These are phyloP conservation scores for Caenorhabditis doughertyi DNA, from an alignment of 2,888 invertebrate genomes.

Conservation along the genomic window DNA sequence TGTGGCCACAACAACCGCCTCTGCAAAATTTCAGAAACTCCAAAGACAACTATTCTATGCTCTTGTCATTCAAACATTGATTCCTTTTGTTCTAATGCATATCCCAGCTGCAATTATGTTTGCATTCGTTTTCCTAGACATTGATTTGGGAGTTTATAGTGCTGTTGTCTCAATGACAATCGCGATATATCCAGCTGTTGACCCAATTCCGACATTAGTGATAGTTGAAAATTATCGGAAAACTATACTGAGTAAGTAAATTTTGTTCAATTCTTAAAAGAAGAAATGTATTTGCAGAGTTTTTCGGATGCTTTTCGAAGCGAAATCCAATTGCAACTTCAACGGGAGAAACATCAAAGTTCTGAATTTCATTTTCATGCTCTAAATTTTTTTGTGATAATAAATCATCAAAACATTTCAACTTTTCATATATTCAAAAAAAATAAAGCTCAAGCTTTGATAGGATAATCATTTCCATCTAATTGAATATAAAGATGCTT, in stretches of 20 bases:
- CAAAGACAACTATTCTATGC: slow-evolving; percentile 48
- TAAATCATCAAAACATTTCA: neutral
- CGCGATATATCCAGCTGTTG: slow-evolving; percentile 43
- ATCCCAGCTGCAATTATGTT: slow-evolving; percentile 46
- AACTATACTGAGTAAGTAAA: slow-evolving; percentile 16
- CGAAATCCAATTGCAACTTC: neutral
- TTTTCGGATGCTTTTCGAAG: neutral
- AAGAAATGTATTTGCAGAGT: slow-evolving; percentile 1
- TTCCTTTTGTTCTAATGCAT: slow-evolving; percentile 46
- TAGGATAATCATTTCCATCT: slow-evolving; percentile 36
- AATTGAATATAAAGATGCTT: slow-evolving; percentile 47
- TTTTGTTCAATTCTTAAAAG: neutral
- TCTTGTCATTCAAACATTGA: slow-evolving; percentile 45
- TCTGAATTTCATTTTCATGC: neutral
- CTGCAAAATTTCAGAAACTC: slow-evolving; percentile 34
- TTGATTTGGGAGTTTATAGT: slow-evolving; percentile 50
- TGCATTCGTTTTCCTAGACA: slow-evolving; percentile 30
- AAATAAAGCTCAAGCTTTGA: neutral
- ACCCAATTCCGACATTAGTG: slow-evolving; percentile 37
- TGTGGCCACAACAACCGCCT: slow-evolving; percentile 17
- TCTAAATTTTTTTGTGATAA: no score
- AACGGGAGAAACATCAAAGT: neutral
- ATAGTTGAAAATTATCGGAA: slow-evolving; percentile 44
- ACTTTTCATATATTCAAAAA: no score
- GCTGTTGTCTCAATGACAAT: slow-evolving; percentile 52